phyloP scores from a whole-genome alignment of 1,140 invertebrate genomes.

The Onthophagus taurus region DNA sequence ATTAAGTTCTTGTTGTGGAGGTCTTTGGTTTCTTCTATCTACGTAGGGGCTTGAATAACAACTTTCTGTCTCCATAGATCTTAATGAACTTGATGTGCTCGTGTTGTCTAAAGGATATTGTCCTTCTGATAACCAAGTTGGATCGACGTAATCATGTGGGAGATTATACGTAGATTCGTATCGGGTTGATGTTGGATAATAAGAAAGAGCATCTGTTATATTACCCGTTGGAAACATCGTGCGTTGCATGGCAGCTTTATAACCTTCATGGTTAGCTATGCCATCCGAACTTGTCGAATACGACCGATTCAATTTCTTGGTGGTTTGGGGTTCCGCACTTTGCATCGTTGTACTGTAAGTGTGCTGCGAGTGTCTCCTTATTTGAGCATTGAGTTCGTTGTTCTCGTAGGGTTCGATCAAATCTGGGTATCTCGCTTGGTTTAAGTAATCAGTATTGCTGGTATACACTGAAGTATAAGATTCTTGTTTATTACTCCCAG shows the following conservation, averaged over 20 bases:
- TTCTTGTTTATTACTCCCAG: constrained; percentile 56
- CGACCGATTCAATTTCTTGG: constrained; percentile 38
- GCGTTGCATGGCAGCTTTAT: constrained; percentile 53
- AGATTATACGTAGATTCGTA: constrained; percentile 54
- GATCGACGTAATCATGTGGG: constrained; percentile 47
- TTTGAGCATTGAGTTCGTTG: constrained; percentile 40
- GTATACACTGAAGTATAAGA: constrained; percentile 62
- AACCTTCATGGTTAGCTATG: constrained; percentile 52
- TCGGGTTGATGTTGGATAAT: constrained; percentile 59
- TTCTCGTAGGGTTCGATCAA: constrained; percentile 57
- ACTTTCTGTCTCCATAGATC: constrained; percentile 46
- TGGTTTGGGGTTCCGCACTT: constrained; percentile 25
- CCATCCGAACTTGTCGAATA: constrained; percentile 48
- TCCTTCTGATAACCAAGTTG: constrained; percentile 45
- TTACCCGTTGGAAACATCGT: constrained; percentile 61
- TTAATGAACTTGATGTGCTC: constrained; percentile 46
- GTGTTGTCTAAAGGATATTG: constrained; percentile 44
- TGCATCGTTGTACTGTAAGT: constrained; percentile 44
- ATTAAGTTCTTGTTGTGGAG: constrained; percentile 32
- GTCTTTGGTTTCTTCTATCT: constrained; percentile 47
- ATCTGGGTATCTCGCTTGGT: constrained; percentile 56
- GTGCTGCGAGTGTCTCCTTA: constrained; percentile 43
- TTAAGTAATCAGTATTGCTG: constrained; percentile 47
- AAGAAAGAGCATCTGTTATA: constrained; percentile 64
- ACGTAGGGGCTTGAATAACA: constrained; percentile 50